These are phyloP conservation scores for Drosophila trapezifrons DNA, from an alignment of 1,140 invertebrate species.

Conservation along the genomic window DNA sequence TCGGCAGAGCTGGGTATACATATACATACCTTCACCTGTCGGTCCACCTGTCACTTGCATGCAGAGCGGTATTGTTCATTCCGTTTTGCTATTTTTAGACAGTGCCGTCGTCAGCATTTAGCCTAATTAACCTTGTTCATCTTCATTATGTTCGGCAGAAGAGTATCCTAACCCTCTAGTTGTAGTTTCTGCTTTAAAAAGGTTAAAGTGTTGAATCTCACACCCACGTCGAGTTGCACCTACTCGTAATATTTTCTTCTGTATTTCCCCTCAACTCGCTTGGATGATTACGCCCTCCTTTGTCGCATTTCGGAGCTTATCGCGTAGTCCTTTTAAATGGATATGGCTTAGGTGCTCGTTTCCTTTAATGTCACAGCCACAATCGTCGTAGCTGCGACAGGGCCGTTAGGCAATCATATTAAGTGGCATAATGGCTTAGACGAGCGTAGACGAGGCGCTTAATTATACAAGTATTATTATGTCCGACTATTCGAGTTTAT, in stretches of 20 bases:
- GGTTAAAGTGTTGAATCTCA: constrained; percentile 20
- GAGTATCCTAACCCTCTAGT: neutral
- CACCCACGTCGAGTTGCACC: constrained; percentile 4
- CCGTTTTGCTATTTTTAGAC: constrained; percentile 33
- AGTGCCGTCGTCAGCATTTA: neutral
- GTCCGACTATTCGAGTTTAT: constrained; percentile 3
- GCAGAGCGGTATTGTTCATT: constrained; percentile 26
- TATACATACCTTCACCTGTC: constrained; percentile 23
- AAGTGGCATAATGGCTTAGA: constrained; percentile 42
- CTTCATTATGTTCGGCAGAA: neutral
- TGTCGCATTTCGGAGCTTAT: constrained; percentile 33
- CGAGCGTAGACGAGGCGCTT: constrained; percentile 20
- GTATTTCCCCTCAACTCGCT: neutral
- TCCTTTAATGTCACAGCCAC: constrained; percentile 21
- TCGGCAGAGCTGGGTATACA: constrained; percentile 15
- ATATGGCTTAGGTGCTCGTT: constrained; percentile 49
- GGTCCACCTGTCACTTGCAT: constrained; percentile 40
- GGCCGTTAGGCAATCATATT: constrained; percentile 64
- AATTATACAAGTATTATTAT: constrained; percentile 48
- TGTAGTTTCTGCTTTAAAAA: neutral
- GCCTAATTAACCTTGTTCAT: constrained; percentile 41
- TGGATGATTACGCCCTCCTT: constrained; percentile 34
- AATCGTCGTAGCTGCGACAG: constrained; percentile 10
- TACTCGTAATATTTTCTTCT: constrained; percentile 3
- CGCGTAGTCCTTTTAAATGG: constrained; percentile 32